Evolutionary conservation across 2,797 vertebrate genomes (phyloP), one percentile per base, ranked within the genome.

Genomic region (Coregonus suidteri): DNA sequence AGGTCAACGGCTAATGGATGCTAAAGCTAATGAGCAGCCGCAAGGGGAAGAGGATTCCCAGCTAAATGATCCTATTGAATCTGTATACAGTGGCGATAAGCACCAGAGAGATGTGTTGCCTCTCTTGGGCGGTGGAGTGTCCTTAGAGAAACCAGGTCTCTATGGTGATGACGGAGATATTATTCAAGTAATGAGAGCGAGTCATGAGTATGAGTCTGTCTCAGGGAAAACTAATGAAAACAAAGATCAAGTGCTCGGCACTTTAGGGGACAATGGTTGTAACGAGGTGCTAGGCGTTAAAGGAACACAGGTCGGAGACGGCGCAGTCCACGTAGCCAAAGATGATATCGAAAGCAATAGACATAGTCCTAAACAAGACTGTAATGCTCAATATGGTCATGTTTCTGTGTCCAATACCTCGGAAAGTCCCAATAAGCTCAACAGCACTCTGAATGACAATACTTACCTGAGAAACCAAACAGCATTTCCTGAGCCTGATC

Each of bases 231-330:
- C 6, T 74, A 89, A 87, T 80, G 87, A 90, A 83, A 85, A 92
- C 77, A 80, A 15, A 18, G 0, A 16, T 66, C 14, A 59, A 76
- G 76, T 51, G 78, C 77, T 15, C 74, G 75, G 75, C 47, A 78
- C 77, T 86, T 85, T 73, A 16, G 68, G 80, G 80, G 77, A 79
- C 75, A 83, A 71, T 72, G 56, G n/a, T 47, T 62, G 59, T 37
- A 52, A 74, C 35, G 9, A 52, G 37, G 74, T 35, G 59, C 35
- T 64, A 77, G 53, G 67, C 11, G 35, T 51, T 59, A 87, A 85
- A 90, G 90, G 92, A n/a, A 89, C 85, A 81, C 86, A 91, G 85
- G 89, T 90, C 83, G 89, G 92, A 82, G 91, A 87, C 85, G 86
- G 88, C 77, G 84, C 89, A 81, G 89, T 94, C 88, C 86, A 77